Evolutionary conservation across 2,113 vertebrate genomes (phyloP).

Genomic region (Epinephelus cyanopodus): DNA sequence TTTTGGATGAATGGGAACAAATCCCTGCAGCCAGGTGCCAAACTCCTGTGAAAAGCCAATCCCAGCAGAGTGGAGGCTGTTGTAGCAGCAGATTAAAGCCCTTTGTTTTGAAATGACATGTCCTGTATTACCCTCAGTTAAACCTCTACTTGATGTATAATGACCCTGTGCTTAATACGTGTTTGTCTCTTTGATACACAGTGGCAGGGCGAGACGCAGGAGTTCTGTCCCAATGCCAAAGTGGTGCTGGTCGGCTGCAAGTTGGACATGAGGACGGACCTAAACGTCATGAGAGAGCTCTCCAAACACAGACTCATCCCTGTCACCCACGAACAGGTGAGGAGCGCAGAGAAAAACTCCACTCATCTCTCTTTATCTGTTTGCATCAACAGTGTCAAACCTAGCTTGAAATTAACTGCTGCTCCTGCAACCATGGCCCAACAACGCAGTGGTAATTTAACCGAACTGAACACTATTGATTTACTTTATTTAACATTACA

Average conservation of each 20-base stretch:
- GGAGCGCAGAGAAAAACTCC: conserved; percentile 1
- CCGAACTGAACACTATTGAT: not conserved
- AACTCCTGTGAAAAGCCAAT: no score
- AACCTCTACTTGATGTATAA: not conserved
- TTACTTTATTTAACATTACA: not conserved
- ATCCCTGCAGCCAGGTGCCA: no score
- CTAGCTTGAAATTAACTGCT: conserved; percentile 11
- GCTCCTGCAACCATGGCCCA: not conserved
- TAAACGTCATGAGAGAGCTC: conserved; percentile 92
- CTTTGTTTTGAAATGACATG: not conserved
- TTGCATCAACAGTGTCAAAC: not conserved
- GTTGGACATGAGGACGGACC: conserved; percentile 94
- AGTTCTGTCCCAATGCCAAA: conserved; percentile 96
- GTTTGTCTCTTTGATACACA: conserved; percentile 63
- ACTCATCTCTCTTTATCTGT: not conserved
- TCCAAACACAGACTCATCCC: conserved; percentile 96
- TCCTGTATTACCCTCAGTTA: not conserved
- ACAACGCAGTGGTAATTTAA: not conserved
- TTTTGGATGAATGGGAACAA: no score
- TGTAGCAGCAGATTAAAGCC: no score
- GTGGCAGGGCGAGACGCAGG: conserved; percentile 97
- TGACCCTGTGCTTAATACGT: not conserved
- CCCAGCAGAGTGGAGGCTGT: no score
- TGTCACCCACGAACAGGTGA: conserved; percentile 95
- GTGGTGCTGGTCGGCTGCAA: conserved; percentile 98